Conservation (phyloP, 2,888 invertebrate species). For the Catocala sponsa region DNA sequence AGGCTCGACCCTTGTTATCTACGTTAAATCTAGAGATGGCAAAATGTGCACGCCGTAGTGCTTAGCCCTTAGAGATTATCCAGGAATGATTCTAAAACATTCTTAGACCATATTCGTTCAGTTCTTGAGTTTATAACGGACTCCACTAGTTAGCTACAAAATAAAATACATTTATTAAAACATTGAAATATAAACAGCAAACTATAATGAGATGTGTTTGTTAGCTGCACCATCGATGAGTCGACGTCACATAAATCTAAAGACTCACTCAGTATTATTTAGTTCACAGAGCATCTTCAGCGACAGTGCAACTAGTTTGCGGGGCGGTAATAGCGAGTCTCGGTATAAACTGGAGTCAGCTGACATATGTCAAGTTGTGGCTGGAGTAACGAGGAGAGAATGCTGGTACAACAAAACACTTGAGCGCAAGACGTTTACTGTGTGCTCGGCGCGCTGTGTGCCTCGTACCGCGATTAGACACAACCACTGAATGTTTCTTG, state of each 20-base stretch:
- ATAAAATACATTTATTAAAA: neutral
- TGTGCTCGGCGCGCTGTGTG: conserved; percentile 7
- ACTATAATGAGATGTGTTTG: conserved; percentile 27
- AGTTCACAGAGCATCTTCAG: conserved; percentile 48
- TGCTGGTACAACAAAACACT: conserved; percentile 61
- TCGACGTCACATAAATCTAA: conserved; percentile 50
- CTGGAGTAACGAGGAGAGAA: conserved; percentile 61
- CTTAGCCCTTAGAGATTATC: too few relatives aligned
- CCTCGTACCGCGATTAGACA: conserved; percentile 30
- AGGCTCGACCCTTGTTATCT: too few relatives aligned
- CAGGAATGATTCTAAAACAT: too few relatives aligned
- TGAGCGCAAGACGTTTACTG: conserved; percentile 42
- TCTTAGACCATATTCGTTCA: too few relatives aligned
- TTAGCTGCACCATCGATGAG: conserved; percentile 35
- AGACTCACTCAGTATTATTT: conserved; percentile 37
- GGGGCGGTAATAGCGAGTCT: conserved; percentile 41
- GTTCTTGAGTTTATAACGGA: too few relatives aligned
- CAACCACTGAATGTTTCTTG: conserved; percentile 18
- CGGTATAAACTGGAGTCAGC: conserved; percentile 56
- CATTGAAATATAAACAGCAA: conserved; percentile 12
- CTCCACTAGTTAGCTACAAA: too few relatives aligned
- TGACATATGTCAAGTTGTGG: conserved; percentile 57
- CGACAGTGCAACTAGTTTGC: conserved; percentile 50
- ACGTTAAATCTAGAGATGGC: too few relatives aligned
- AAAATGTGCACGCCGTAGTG: too few relatives aligned